Percentiles rank a stretch among this genome's conserved stretches.
These are phyloP conservation scores for Saxidomus purpurata DNA, from an alignment of 1,140 invertebrate genomes.

Conservation along the genomic window DNA sequence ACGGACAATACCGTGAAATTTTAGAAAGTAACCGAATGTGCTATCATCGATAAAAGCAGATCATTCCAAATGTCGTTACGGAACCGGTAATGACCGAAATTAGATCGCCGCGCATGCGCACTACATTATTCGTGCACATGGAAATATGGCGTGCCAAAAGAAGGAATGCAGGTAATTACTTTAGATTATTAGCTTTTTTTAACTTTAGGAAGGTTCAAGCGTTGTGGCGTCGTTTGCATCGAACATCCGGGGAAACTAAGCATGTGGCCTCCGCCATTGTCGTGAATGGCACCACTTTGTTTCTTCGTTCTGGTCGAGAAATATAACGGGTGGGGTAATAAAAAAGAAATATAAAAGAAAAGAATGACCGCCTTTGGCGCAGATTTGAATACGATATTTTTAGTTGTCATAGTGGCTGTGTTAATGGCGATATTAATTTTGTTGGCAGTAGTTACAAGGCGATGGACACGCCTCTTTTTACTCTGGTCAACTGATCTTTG, in stretches of 20 bases:
- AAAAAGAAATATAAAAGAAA: background rate
- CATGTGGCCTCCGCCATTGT: background rate
- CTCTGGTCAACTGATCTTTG: too few relatives aligned
- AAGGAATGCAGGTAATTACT: background rate
- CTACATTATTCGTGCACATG: background rate
- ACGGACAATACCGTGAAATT: constrained; percentile 1
- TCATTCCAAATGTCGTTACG: background rate
- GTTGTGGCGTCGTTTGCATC: background rate
- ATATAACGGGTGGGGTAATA: background rate
- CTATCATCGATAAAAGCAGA: background rate
- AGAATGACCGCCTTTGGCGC: too few relatives aligned
- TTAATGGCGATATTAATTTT: too few relatives aligned
- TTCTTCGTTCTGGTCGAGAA: background rate
- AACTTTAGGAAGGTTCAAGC: background rate
- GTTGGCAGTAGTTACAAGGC: too few relatives aligned
- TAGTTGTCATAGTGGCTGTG: too few relatives aligned
- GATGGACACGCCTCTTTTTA: too few relatives aligned
- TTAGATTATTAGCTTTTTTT: background rate
- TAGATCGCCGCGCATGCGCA: background rate
- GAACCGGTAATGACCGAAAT: background rate
- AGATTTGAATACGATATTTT: too few relatives aligned
- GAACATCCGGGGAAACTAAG: background rate
- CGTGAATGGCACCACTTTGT: background rate
- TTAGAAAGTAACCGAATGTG: background rate
- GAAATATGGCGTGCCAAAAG: background rate